Conservation (phyloP, 2,797 vertebrate genomes). For the Lutjanus campechanus region DNA sequence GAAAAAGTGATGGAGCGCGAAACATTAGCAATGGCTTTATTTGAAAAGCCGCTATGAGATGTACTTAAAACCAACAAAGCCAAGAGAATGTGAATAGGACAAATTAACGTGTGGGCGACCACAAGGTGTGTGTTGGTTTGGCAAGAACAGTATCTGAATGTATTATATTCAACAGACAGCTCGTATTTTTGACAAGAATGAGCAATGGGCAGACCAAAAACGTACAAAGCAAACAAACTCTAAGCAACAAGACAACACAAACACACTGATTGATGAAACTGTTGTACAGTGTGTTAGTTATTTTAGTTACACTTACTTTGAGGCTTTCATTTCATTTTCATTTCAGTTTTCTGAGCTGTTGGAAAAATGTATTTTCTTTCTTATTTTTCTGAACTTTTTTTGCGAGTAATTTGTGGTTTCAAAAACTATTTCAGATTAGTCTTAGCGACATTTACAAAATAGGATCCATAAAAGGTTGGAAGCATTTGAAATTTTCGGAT, state of each 20-base stretch:
- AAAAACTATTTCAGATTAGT: not conserved
- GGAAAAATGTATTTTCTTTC: not conserved
- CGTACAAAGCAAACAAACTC: not conserved
- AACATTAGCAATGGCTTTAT: slow-evolving; percentile 10
- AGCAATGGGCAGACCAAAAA: not conserved
- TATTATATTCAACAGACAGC: not conserved
- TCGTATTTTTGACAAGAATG: not conserved
- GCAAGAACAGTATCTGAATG: not conserved
- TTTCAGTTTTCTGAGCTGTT: not conserved
- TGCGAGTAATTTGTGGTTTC: not conserved
- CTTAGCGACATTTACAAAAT: not conserved
- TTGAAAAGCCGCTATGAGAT: slow-evolving; percentile 37
- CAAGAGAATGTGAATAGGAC: slow-evolving; percentile 3
- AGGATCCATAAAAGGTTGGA: not conserved
- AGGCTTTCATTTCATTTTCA: slow-evolving; percentile 5
- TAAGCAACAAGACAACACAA: not conserved
- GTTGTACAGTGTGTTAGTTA: not conserved
- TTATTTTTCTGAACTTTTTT: not conserved
- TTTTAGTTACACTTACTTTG: not conserved
- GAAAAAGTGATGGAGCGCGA: slow-evolving; percentile 19
- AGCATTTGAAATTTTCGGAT: not conserved
- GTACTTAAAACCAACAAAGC: slow-evolving; percentile 18
- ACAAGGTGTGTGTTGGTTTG: not conserved
- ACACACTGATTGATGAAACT: not conserved
- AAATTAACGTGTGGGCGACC: slow-evolving; percentile 15